Percentiles rank a stretch among this genome's conserved stretches.
phyloP scores from a whole-genome alignment of 2,888 invertebrate species.

The Cyclophora albipunctata region DNA sequence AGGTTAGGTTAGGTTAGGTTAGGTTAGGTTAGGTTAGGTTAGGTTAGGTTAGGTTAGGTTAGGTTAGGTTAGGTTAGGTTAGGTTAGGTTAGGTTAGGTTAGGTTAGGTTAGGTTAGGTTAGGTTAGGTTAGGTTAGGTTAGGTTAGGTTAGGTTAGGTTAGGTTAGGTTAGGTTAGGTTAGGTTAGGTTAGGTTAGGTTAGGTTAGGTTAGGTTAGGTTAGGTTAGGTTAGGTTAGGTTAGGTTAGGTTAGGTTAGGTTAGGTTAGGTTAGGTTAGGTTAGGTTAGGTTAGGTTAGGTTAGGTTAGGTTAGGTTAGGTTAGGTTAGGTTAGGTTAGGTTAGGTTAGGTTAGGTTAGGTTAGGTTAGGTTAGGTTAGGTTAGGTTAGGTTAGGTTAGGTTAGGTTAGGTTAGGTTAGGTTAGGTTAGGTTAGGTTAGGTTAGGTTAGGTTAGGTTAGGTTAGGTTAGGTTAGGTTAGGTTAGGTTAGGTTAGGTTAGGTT shows the following conservation, averaged over 20 bases:
- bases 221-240: conserved; percentile 12
- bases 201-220: conserved; percentile 13
- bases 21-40: conserved; percentile 11
- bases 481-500: conserved; percentile 2
- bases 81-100: conserved; percentile 14
- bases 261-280: conserved; percentile 8
- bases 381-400: not conserved
- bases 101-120: conserved; percentile 15
- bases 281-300: conserved; percentile 10
- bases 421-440: conserved; percentile 1
- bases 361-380: conserved; percentile 3
- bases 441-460: not conserved
- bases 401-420: not conserved
- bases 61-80: conserved; percentile 15
- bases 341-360: conserved; percentile 8
- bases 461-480: conserved; percentile 1
- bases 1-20: conserved; percentile 13
- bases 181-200: conserved; percentile 14
- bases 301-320: conserved; percentile 8
- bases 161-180: conserved; percentile 13
- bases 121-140: conserved; percentile 12
- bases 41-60: conserved; percentile 12
- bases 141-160: conserved; percentile 15
- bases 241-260: conserved; percentile 11
- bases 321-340: conserved; percentile 9